Conservation (phyloP, 2,797 vertebrate species). For the Tragelaphus eurycerus region DNA sequence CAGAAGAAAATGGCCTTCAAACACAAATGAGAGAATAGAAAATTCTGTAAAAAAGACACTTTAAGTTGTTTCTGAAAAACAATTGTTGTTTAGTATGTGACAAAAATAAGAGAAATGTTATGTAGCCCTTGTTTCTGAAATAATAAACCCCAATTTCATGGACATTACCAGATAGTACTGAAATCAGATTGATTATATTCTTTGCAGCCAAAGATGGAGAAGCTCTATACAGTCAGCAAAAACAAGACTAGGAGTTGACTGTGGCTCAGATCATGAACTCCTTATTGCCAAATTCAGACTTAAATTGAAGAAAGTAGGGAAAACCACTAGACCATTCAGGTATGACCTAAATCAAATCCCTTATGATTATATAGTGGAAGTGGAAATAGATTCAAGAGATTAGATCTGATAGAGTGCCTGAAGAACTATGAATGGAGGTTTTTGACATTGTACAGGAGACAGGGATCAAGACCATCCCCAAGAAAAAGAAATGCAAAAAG, state of each 20-base stretch:
- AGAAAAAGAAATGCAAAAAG: not conserved
- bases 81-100: not conserved
- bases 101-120: not conserved
- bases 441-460: not conserved
- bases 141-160: not conserved
- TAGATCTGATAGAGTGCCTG: not conserved
- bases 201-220: not conserved
- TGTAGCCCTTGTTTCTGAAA: not conserved
- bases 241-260: not conserved
- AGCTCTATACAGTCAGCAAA: not conserved
- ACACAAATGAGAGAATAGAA: not conserved
- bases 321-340: not conserved
- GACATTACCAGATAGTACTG: not conserved
- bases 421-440: not conserved
- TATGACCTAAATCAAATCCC: not conserved
- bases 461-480: not conserved
- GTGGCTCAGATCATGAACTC: not conserved
- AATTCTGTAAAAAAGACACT: not conserved
- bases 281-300: not conserved
- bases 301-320: not conserved
- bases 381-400: not conserved
- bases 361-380: not conserved
- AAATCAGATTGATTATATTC: not conserved
- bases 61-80: constrained; percentile 10
- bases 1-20: not conserved